phyloP scores from a whole-genome alignment of 2,113 vertebrate genomes.

The Noctilio leporinus region DNA sequence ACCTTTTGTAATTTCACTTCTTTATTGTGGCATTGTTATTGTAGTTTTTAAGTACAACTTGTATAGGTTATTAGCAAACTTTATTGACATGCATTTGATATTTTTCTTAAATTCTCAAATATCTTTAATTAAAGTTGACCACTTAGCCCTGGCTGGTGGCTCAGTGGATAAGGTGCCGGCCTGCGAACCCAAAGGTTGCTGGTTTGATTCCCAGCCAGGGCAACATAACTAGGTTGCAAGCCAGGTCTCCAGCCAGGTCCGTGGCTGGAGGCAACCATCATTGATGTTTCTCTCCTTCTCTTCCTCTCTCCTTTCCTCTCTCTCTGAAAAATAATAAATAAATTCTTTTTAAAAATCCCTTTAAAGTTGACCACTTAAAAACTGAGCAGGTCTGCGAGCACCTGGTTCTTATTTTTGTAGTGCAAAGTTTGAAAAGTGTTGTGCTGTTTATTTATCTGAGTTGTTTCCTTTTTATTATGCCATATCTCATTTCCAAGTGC shows the following conservation, averaged over 20 bases:
- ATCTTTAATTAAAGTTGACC: neutral
- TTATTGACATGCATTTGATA: neutral
- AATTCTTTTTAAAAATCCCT: too few species aligned
- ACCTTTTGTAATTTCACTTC: neutral
- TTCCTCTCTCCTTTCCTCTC: too few species aligned
- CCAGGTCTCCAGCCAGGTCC: too few species aligned
- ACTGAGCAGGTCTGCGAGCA: neutral
- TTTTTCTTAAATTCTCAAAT: neutral
- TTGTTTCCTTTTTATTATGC: slow-evolving; percentile 38
- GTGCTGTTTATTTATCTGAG: slow-evolving; percentile 23
- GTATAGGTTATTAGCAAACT: neutral
- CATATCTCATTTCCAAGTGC: slow-evolving; percentile 22
- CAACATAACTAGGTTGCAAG: too few species aligned
- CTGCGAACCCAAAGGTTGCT: too few species aligned
- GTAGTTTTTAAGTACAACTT: neutral
- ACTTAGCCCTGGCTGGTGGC: too few species aligned
- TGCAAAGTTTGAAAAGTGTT: neutral
- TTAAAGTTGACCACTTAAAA: neutral
- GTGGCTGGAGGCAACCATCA: too few species aligned
- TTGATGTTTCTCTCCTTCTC: too few species aligned
- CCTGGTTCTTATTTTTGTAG: neutral
- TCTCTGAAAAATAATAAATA: too few species aligned
- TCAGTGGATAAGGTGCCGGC: too few species aligned
- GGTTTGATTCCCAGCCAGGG: too few species aligned
- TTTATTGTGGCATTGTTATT: neutral